Conservation (phyloP, 2,797 vertebrate genomes). For the Malurus splendens region DNA sequence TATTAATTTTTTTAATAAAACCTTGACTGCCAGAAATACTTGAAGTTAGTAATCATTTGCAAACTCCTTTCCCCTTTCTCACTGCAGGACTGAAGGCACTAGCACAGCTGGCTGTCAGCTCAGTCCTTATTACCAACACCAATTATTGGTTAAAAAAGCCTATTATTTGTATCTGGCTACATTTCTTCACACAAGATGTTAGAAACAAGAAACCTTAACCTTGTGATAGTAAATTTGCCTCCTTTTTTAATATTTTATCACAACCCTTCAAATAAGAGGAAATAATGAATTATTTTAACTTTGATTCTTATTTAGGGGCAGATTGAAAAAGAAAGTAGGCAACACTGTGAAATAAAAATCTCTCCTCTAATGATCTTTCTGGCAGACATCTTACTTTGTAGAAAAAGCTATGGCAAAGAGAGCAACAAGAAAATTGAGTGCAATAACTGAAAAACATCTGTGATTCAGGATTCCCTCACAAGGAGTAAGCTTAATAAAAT, state of each 20-base stretch:
- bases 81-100: constrained; percentile 46
- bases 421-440: constrained; percentile 13
- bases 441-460: background rate
- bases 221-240: constrained; percentile 46
- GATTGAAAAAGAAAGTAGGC: background rate
- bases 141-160: constrained; percentile 68
- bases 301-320: background rate
- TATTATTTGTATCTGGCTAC: constrained; percentile 55
- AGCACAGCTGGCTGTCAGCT: constrained; percentile 65
- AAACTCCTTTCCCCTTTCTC: constrained; percentile 51
- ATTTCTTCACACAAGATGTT: constrained; percentile 53
- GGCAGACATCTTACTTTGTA: background rate
- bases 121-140: constrained; percentile 63
- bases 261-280: constrained; percentile 50
- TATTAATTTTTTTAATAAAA: constrained; percentile 73
- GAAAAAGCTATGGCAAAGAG: constrained; percentile 11
- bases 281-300: constrained; percentile 21
- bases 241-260: constrained; percentile 34
- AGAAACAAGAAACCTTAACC: constrained; percentile 3
- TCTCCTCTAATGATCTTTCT: constrained; percentile 32
- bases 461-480: background rate
- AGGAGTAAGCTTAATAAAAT: background rate
- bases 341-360: background rate
- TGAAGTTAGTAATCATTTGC: constrained; percentile 60
- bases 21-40: constrained; percentile 60